phyloP scores from a whole-genome alignment of 2,797 vertebrate species.

The Macropus fuliginosus region DNA sequence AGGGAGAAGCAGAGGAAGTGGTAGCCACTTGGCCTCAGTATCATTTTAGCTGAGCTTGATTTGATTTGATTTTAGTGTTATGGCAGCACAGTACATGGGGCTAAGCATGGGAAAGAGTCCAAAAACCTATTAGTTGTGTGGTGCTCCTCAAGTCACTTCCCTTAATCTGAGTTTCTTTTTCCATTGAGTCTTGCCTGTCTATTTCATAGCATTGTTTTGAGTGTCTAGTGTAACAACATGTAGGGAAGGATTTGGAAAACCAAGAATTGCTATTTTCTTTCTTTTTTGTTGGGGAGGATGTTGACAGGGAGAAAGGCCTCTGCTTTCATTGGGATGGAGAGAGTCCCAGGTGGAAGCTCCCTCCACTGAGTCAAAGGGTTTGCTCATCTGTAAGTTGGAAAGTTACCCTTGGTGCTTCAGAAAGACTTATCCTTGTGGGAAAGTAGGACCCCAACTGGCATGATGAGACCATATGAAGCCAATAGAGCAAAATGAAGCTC shows the following conservation, averaged over 20 bases:
- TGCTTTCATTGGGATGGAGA: neutral
- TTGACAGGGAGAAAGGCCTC: neutral
- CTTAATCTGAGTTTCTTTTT: conserved; percentile 51
- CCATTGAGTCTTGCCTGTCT: neutral
- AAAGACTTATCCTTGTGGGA: neutral
- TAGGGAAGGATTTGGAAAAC: conserved; percentile 18
- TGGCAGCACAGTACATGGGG: neutral
- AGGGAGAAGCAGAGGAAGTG: neutral
- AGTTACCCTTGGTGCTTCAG: neutral
- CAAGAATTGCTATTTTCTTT: neutral
- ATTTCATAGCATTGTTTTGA: conserved; percentile 5
- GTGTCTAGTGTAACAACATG: neutral
- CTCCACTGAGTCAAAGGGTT: neutral
- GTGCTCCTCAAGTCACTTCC: conserved; percentile 15
- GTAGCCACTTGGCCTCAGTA: neutral
- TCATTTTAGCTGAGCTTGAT: neutral
- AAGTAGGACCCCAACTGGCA: neutral
- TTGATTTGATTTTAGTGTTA: conserved; percentile 10
- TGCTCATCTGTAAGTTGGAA: neutral
- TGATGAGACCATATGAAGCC: neutral
- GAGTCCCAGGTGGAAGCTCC: neutral
- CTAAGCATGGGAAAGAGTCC: neutral
- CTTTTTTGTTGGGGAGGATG: neutral
- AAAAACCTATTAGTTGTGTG: neutral
- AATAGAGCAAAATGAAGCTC: neutral